Base-by-base conservation (phyloP, 2,888 invertebrate genomes). In the Prostheceraeus crozeri region DNA sequence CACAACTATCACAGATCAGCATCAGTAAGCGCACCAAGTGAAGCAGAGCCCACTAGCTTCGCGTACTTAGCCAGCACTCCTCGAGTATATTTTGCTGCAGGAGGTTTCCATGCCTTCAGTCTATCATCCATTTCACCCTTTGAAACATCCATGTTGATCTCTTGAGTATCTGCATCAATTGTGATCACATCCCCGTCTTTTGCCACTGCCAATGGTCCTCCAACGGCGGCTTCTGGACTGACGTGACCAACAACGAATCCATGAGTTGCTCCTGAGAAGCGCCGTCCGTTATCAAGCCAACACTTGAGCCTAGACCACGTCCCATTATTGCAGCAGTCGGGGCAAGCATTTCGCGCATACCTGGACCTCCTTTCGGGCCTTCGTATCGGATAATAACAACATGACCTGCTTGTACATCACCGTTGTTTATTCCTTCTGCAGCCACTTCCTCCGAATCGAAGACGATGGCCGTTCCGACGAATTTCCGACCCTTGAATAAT, bases 341-440 rank as follows among this genome's bases (percentile, higher is more conserved):
- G 1, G 27, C 36, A 1, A 62, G 48, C 62, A 62, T 62, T 57
- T 62, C 62, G 1, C 35, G 62, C 62, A 62, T 62, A 23, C 62
- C 62, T 14, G 62, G 62, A 28, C 62, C 62, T 25, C 62, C 62
- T 28, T 58, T 46, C 11, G 62, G 62, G 19, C 62, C 62, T 35
- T 62, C 62, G 30, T 62, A 62, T 6, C 62, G 54, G 23, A 62
- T 33, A 6, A 62, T 62, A 33, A 62, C 57, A 11, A 63, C 62
- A 33, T 63, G 19, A 19, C 57, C 62, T 19, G 36, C 33, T 1
- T 11, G 23, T 14, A 62, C 56, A 2, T 35, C 25, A 1, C 62
- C 62, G 31, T n/a, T 16, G 3, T 19, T 10, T 1, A 62, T 46
- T n/a, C 56, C 62, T 19, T 57, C 62, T 1, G 27, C 1, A 25